Base-by-base conservation (phyloP, 2,888 invertebrate genomes). In the Mythimna vitellina region DNA sequence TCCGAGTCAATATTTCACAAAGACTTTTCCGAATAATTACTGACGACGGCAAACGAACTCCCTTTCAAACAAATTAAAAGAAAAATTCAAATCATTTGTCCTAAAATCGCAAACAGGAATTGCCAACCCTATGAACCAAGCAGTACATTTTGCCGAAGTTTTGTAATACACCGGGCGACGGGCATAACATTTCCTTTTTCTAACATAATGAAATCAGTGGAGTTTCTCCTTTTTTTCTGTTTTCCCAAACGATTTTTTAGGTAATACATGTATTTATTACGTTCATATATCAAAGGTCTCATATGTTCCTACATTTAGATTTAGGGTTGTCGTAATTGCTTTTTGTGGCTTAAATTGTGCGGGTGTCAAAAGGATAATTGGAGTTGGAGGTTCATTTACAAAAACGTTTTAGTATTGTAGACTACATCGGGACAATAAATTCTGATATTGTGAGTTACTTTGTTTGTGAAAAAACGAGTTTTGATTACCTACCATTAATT, bases 171-270 rank as follows among this genome's bases (percentile, higher is more conserved):
- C 78, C 70, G 65, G 9, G 58, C 67, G 57, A 53, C 56, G 66
- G 74, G 69, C 64, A 73, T 53, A 61, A 65, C 49, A 22, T 79
- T 86, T 76, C 66, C 75, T 80, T 63, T 73, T 61, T 42, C 57
- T 57, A 80, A 83, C 76, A 69, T 84, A 86, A 85, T 86, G 78
- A 85, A 85, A 85, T 82, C 81, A 83, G 73, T 70, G 46, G 61
- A 70, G 73, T 76, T 86, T 80, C 63, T n/a, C 46, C 51, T 56
- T 77, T 42, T 82, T 82, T 79, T 73, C 73, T 69, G 78, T 76
- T 78, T 70, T 54, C 20, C 42, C 10, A 76, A 80, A 72, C 71
- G 78, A 71, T 82, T 76, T 83, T 83, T 81, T 62, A 61, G 65
- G 65, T 74, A 85, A 85, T 80, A 84, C 79, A 46, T 20, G 20